Evolutionary conservation across 2,888 invertebrate species (phyloP), one percentile per base, ranked within the genome.

Genomic region (Acleris sparsana): DNA sequence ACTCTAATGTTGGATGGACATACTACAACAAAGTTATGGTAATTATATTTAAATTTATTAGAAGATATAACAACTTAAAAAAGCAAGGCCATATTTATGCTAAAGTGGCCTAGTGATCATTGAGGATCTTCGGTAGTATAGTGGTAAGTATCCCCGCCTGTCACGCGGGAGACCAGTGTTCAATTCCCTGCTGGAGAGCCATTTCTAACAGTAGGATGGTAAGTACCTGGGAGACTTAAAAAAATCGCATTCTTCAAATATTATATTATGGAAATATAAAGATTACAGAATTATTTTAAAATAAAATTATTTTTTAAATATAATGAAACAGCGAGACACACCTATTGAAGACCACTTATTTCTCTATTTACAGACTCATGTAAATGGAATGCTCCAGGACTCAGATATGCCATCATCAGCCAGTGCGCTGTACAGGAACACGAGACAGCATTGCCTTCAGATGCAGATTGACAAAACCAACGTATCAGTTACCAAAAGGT

Each of bases 11-110:
- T 73, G 95, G 95, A 70, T 95, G 94, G 94, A 95, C 95, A 4
- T 94, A 96, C 80, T 96, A 95, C 75, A 94, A 95, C 75, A 95
- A 95, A 89, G 94, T 96, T 67, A 94, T 96, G 93, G 94, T 94
- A 85, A 87, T 82, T 75, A 70, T 57, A 13, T 49, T 53, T 48
- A 33, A 5, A 44, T 44, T 17, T 52, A 3, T 57, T 66, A 16
- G 13, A 69, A 67, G 17, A 46, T 17, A 1, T 25, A 25, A 25
- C 6, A 25, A 25, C 25, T 25, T 25, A 6, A 25, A 25, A 25
- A 25, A 1, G 25, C 6, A 25, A 25, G 33, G 33, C 33, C 33
- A 33, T 33, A 33, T 33, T 9, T 33, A 33, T 33, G 33, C 33
- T 7, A 9, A 3, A 33, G 33, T 9, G 33, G 33, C 9, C 2